A percentile compares a stretch with the other conserved stretches of the same genome.
Evolutionary conservation across 2,888 invertebrate species (phyloP).

Genomic region (Caenorhabditis macrosperma): DNA sequence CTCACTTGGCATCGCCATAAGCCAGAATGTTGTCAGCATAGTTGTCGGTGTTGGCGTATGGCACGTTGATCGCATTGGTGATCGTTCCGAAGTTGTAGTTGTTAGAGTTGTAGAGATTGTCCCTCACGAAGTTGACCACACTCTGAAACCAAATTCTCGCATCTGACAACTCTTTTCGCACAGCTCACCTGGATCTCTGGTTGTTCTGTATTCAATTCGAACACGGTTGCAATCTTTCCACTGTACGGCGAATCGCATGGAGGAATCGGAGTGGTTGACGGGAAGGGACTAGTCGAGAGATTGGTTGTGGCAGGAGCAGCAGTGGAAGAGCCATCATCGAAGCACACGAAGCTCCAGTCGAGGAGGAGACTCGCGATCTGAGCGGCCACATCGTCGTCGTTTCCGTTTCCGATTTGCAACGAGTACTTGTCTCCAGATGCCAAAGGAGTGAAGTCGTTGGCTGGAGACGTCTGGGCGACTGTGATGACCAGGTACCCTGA

Average conservation of each 20-base stretch:
- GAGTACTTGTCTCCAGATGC: constrained; percentile 30
- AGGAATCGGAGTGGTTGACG: constrained; percentile 10
- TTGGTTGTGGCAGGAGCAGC: constrained; percentile 21
- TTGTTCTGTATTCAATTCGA: constrained; percentile 16
- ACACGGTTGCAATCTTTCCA: constrained; percentile 26
- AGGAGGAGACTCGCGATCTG: constrained; percentile 34
- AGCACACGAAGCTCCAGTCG: constrained; percentile 28
- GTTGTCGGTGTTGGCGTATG: constrained; percentile 11
- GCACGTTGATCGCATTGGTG: constrained; percentile 34
- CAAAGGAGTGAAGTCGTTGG: constrained; percentile 30
- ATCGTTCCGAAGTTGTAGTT: constrained; percentile 22
- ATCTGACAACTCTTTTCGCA: background rate
- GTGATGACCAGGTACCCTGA: constrained; percentile 37
- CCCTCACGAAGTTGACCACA: constrained; percentile 11
- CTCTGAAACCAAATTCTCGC: background rate
- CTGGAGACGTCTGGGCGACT: constrained; percentile 22
- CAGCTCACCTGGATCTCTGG: background rate
- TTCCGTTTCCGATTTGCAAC: constrained; percentile 18
- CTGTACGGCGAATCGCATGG: constrained; percentile 19
- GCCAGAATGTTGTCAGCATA: background rate
- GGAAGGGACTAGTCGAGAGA: background rate
- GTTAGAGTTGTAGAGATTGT: constrained; percentile 15
- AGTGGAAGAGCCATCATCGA: constrained; percentile 26
- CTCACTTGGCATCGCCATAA: constrained; percentile 24
- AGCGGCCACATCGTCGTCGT: constrained; percentile 19